These are phyloP conservation scores for Aphaenogaster ashmeadi DNA, from an alignment of 1,140 invertebrate genomes.

Conservation along the genomic window DNA sequence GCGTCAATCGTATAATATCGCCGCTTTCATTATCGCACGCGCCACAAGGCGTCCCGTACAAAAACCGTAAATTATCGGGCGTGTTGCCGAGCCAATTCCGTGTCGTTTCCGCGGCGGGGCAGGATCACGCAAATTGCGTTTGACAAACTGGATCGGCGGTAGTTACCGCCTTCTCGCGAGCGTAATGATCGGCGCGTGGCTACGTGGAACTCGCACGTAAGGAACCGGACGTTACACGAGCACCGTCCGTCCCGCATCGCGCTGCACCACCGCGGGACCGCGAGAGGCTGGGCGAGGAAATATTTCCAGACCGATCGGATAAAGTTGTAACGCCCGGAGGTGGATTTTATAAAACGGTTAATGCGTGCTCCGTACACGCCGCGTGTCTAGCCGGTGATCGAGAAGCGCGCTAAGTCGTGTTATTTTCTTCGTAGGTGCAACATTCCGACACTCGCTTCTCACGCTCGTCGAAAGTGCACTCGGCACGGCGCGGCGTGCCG, in stretches of 20 bases:
- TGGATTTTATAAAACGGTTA: constrained; percentile 47
- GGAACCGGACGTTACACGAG: constrained; percentile 23
- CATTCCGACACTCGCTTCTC: constrained; percentile 64
- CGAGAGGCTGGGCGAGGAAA: background rate
- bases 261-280: background rate
- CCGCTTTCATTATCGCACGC: constrained; percentile 28
- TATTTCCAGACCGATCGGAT: constrained; percentile 17
- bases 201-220: constrained; percentile 18
- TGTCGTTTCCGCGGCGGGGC: constrained; percentile 15
- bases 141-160: constrained; percentile 69
- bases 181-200: constrained; percentile 59
- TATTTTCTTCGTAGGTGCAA: constrained; percentile 61
- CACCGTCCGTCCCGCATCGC: background rate
- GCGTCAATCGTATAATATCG: background rate
- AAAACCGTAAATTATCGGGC: constrained; percentile 53
- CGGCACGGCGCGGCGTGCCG: constrained; percentile 12
- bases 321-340: constrained; percentile 46
- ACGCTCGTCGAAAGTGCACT: constrained; percentile 59
- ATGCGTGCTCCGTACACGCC: background rate
- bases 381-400: constrained; percentile 32
- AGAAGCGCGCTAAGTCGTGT: constrained; percentile 54
- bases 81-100: background rate
- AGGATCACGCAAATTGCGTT: constrained; percentile 67
- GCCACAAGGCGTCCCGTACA: background rate
- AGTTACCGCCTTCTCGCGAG: constrained; percentile 54